A percentile compares a stretch with the other conserved stretches of the same genome.
These are phyloP conservation scores for Phoebastria nigripes DNA, from an alignment of 2,797 vertebrate species.

Conservation along the genomic window DNA sequence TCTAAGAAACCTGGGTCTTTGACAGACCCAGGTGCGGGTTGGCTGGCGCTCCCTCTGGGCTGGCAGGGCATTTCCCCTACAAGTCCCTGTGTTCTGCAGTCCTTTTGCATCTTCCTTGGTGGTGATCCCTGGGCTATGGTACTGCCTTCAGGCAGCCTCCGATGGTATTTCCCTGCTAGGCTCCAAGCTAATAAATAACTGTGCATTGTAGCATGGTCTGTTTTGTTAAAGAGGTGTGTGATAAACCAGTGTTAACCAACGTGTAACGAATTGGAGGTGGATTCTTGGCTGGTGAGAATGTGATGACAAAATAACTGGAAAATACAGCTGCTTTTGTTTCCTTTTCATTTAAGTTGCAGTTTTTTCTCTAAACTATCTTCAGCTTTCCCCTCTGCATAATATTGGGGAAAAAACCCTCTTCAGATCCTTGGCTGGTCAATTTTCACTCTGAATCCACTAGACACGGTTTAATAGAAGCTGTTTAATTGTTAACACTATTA, in stretches of 20 bases:
- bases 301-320: not conserved
- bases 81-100: not conserved
- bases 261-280: not conserved
- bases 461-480: not conserved
- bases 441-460: not conserved
- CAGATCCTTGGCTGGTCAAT: not conserved
- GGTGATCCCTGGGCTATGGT: rapidly evolving
- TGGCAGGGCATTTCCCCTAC: not conserved
- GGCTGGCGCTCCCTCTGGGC: not conserved
- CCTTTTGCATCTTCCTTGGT: not conserved
- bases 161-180: not conserved
- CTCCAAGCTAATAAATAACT: not conserved
- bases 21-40: not conserved
- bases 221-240: not conserved
- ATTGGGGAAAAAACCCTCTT: not conserved
- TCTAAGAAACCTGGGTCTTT: not conserved
- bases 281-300: not conserved
- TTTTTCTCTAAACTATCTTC: not conserved
- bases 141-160: not conserved
- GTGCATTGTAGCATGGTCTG: not conserved
- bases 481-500: not conserved
- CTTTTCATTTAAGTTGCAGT: not conserved
- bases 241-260: not conserved
- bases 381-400: not conserved
- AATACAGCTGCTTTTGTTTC: not conserved